Evolutionary conservation across 1,140 invertebrate genomes (phyloP).

Genomic region (Dendrolimus kikuchii): DNA sequence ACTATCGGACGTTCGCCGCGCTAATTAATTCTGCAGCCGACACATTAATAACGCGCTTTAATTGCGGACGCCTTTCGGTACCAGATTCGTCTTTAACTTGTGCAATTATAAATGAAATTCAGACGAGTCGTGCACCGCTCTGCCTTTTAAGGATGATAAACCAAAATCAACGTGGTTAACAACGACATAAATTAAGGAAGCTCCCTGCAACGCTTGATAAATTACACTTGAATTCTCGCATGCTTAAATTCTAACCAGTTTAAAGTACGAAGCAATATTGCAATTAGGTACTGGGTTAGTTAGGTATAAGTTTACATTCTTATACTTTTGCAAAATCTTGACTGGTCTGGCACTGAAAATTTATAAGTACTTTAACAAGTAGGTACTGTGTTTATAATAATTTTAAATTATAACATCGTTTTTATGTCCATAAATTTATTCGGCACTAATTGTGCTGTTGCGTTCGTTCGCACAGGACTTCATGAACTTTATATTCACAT

Average conservation of each 20-base stretch:
- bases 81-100: constrained; percentile 22
- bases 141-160: constrained; percentile 33
- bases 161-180: constrained; percentile 29
- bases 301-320: no score
- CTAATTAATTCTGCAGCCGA: constrained; percentile 25
- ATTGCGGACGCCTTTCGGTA: constrained; percentile 23
- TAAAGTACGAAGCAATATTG: constrained; percentile 3
- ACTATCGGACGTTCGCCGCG: constrained; percentile 19
- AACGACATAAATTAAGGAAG: constrained; percentile 36
- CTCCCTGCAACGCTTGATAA: constrained; percentile 30
- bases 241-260: constrained; percentile 17
- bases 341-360: no score
- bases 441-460: no score
- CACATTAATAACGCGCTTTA: constrained; percentile 27
- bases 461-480: no score
- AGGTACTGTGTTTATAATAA: no score
- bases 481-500: constrained; percentile 3
- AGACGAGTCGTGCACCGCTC: constrained; percentile 12
- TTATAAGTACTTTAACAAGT: no score
- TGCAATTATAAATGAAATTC: constrained; percentile 16
- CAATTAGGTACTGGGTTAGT: no score
- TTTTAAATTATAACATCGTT: no score
- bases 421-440: no score
- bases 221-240: constrained; percentile 20
- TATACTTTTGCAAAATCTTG: no score